phyloP scores from a whole-genome alignment of 1,140 invertebrate genomes.

The Wiebesia pumilae region DNA sequence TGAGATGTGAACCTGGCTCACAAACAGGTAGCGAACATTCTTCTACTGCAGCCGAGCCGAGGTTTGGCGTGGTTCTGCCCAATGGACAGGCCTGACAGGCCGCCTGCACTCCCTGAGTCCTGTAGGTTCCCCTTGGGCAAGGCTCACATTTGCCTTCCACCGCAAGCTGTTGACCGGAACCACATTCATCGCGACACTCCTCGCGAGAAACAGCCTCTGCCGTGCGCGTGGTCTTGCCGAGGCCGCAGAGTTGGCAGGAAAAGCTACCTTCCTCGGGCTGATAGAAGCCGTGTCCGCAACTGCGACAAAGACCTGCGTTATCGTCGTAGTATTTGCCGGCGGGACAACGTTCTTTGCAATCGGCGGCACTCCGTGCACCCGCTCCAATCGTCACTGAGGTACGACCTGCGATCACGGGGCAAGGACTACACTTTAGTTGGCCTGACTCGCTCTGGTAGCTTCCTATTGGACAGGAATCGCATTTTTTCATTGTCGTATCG shows the following conservation, averaged over 20 bases:
- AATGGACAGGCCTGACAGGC: slow-evolving; percentile 91
- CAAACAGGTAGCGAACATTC: slow-evolving; percentile 95
- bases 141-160: slow-evolving; percentile 93
- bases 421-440: slow-evolving; percentile 89
- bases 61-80: slow-evolving; percentile 89
- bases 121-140: slow-evolving; percentile 92
- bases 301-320: slow-evolving; percentile 87
- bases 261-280: slow-evolving; percentile 94
- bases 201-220: slow-evolving; percentile 91
- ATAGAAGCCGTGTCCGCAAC: slow-evolving; percentile 95
- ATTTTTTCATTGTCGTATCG: slow-evolving; percentile 83
- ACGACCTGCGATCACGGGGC: slow-evolving; percentile 90
- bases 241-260: slow-evolving; percentile 89
- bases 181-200: slow-evolving; percentile 93
- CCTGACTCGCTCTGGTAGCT: slow-evolving; percentile 96
- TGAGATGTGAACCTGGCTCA: slow-evolving; percentile 88
- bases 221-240: slow-evolving; percentile 94
- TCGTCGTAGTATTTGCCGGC: slow-evolving; percentile 95
- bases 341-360: slow-evolving; percentile 95
- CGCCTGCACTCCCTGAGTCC: slow-evolving; percentile 90
- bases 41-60: slow-evolving; percentile 87
- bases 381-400: slow-evolving; percentile 89
- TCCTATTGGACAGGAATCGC: slow-evolving; percentile 89
- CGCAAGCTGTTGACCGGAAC: slow-evolving; percentile 90
- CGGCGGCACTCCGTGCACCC: slow-evolving; percentile 89